Percentiles rank a stretch among this genome's conserved stretches.
These are phyloP conservation scores for Eupithecia insigniata DNA, from an alignment of 2,888 invertebrate species.

Conservation along the genomic window DNA sequence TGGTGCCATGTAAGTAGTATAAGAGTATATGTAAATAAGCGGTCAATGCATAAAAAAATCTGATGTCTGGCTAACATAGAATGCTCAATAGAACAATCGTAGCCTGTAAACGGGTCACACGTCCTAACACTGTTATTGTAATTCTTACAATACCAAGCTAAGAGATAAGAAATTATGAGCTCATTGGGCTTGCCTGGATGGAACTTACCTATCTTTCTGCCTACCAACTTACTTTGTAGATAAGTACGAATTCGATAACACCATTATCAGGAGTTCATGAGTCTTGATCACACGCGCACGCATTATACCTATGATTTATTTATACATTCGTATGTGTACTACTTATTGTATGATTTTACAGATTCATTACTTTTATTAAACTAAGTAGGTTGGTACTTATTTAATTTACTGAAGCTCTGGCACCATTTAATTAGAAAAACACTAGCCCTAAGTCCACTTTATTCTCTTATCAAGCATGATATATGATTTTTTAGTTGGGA, in stretches of 20 bases:
- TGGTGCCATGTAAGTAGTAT: not conserved
- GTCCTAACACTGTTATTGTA: not conserved
- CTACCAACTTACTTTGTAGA: not conserved
- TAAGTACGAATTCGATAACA: not conserved
- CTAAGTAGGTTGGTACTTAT: no score
- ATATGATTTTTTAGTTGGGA: no score
- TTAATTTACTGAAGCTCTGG: no score
- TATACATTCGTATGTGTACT: no score
- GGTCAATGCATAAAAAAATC: not conserved
- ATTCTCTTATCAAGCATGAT: no score
- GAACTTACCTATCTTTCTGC: not conserved
- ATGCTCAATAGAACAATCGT: not conserved
- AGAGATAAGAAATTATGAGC: slow-evolving; percentile 6
- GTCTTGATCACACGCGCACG: not conserved
- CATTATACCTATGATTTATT: not conserved
- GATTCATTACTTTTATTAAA: no score
- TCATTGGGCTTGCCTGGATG: not conserved
- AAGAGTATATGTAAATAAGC: not conserved
- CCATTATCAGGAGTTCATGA: not conserved
- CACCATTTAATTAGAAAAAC: no score
- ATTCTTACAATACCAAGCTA: not conserved
- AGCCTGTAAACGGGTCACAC: not conserved
- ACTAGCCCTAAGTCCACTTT: no score
- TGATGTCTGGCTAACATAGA: not conserved
- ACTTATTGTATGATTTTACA: no score